Evolutionary conservation across 30 jellyfish, hydroid and myxozoan species (phyloP).

Genomic region (Aurelia aurita): DNA sequence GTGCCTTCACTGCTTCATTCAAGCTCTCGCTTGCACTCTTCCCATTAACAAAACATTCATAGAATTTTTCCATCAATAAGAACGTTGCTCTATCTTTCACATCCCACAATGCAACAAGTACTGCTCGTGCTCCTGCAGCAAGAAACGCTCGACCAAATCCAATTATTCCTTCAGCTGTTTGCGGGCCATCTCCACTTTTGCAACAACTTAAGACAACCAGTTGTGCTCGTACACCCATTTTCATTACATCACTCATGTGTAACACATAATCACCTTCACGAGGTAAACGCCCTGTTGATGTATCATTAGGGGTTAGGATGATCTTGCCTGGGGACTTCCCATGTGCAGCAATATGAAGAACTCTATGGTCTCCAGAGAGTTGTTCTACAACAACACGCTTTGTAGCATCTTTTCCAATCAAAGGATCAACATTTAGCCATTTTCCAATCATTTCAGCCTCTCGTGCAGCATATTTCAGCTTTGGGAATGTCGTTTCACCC

Average conservation of each 20-base stretch:
- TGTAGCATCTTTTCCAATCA: background rate
- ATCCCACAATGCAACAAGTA: background rate
- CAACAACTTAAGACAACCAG: constrained; percentile 5
- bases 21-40: too few relatives aligned
- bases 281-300: background rate
- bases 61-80: background rate
- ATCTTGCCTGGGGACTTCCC: background rate
- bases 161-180: constrained; percentile 1
- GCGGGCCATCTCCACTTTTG: background rate
- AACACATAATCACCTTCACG: background rate
- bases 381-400: background rate
- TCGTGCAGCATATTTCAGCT: background rate
- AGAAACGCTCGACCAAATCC: background rate
- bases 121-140: constrained; percentile 7
- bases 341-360: constrained; percentile 2
- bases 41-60: background rate
- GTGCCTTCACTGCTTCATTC: too few relatives aligned
- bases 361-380: background rate
- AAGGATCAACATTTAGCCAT: background rate
- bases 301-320: background rate
- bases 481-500: too few relatives aligned
- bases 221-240: background rate
- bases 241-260: background rate
- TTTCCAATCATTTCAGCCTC: background rate
- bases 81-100: background rate